Conservation (phyloP, 2,797 vertebrate genomes). For the Hybognathus amarus region DNA sequence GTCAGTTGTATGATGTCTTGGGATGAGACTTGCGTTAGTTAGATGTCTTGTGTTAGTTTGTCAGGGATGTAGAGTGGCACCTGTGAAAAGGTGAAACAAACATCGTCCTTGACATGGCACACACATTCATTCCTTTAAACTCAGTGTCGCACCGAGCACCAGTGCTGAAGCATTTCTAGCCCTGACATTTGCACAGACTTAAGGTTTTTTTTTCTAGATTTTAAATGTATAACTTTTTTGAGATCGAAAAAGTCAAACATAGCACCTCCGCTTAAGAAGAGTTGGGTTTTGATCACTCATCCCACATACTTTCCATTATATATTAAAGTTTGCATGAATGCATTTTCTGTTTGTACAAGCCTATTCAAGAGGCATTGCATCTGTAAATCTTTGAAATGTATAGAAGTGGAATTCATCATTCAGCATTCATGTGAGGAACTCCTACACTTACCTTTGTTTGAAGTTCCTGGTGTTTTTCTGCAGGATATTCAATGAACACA, state of each 20-base stretch:
- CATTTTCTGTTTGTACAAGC: not conserved
- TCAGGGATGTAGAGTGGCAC: not conserved
- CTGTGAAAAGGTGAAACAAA: slow-evolving; percentile 27
- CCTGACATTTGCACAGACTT: slow-evolving; percentile 17
- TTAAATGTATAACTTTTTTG: not conserved
- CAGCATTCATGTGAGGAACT: not conserved
- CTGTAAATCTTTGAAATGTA: not conserved
- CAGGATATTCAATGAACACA: slow-evolving; percentile 19
- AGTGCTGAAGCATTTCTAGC: not conserved
- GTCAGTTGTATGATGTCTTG: no score
- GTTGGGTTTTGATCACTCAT: slow-evolving; percentile 2
- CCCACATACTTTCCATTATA: slow-evolving; percentile 5
- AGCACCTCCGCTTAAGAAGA: not conserved
- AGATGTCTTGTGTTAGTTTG: no score
- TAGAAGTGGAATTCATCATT: not conserved
- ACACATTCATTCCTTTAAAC: slow-evolving; percentile 7
- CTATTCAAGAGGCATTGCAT: not conserved
- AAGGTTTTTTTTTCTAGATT: not conserved
- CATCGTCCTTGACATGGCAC: not conserved
- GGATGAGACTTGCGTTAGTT: no score
- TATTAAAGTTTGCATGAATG: not conserved
- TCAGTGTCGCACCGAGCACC: not conserved
- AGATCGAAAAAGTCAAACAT: not conserved
- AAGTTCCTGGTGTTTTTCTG: slow-evolving; percentile 1
- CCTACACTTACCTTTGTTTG: not conserved